Evolutionary conservation across 2,888 invertebrate species (phyloP), one percentile per base, ranked within the genome.

Genomic region (Orchestes rusci): DNA sequence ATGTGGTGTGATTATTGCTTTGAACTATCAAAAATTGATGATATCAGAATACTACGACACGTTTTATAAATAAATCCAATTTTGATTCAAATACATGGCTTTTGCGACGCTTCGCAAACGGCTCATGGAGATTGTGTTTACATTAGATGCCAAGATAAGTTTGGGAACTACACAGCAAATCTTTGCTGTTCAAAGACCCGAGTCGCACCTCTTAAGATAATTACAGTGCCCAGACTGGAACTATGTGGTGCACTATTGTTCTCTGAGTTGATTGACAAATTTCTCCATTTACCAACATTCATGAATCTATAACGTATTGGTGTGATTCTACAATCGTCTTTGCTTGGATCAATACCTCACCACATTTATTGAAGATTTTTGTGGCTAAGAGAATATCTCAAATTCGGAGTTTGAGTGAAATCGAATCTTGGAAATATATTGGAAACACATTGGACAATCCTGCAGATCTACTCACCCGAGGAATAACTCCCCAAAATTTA

Each of bases 141-240:
- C 23, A 20, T 36, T 4, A 8, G 12, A 10, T 28, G 38, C 16
- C 12, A 5, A 13, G 28, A 28, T 12, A 16, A 13, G 7, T 27
- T 4, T 12, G 28, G 27, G 4, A 12, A n/a, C 4, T 16, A 8
- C n/a, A 28, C 28, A 7, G 13, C 38, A 8, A 28, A 16, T 10
- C 4, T 28, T 15, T 28, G 10, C 13, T 38, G 28, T 38, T 13
- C 38, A 1, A 38, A 38, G 12, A 38, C 38, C 4, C 27, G 38
- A 10, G 38, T 38, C 4, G 27, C 38, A 12, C 38, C 38, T 7
- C 13, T 38, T 16, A 38, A 38, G 15, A 5, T 36, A 4, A 13
- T 36, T 20, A 12, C 36, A n/a, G 20, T 36, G 7, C 36, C 36
- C 8, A 27, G 38, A n/a, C 29, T 38, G 5, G 38, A 38, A 28